These are phyloP conservation scores for Epinotia demarniana DNA, from an alignment of 2,888 invertebrate species.

Conservation along the genomic window DNA sequence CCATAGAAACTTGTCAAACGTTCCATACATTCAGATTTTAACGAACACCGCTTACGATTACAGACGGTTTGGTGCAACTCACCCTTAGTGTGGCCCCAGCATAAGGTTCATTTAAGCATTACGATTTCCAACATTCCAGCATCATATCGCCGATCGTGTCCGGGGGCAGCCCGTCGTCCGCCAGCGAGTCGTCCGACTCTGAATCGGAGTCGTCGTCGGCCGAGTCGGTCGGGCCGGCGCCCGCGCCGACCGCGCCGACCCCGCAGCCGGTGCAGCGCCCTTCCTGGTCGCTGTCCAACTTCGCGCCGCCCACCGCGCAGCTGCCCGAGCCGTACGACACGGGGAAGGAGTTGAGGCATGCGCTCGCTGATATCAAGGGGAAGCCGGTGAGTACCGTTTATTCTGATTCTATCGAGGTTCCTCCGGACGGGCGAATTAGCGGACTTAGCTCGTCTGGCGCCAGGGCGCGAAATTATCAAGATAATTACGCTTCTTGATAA, in stretches of 20 bases:
- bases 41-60: no score
- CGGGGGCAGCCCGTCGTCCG: slow-evolving; percentile 76
- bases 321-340: slow-evolving; percentile 79
- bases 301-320: slow-evolving; percentile 71
- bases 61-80: no score
- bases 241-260: slow-evolving; percentile 64
- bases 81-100: no score
- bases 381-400: slow-evolving; percentile 69
- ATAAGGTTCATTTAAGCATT: no score
- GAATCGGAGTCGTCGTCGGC: slow-evolving; percentile 86
- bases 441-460: no score
- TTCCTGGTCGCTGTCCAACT: slow-evolving; percentile 80
- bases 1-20: no score
- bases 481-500: no score
- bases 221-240: slow-evolving; percentile 61
- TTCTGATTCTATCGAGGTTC: no score
- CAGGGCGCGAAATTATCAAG: no score
- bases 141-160: slow-evolving; percentile 79
- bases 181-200: slow-evolving; percentile 86
- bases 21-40: no score
- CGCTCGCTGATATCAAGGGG: slow-evolving; percentile 81
- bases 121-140: slow-evolving; percentile 57
- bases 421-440: no score
- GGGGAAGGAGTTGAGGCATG: slow-evolving; percentile 82
- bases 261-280: slow-evolving; percentile 71